phyloP scores from a whole-genome alignment of 2,888 invertebrate genomes.

The Athrips mouffetella region DNA sequence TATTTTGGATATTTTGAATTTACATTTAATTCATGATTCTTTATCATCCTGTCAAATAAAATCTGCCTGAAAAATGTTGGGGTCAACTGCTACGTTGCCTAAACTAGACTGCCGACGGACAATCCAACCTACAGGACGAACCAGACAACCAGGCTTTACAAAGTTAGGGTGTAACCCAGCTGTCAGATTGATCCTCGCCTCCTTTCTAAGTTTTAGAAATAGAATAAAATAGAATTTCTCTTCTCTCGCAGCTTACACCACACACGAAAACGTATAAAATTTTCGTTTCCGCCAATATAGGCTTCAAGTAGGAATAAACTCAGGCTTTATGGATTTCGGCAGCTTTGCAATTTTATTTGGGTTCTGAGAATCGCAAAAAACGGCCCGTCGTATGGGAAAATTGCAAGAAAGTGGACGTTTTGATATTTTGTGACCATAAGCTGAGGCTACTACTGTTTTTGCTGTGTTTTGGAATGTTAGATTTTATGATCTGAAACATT shows the following conservation, averaged over 20 bases:
- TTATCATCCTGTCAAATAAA: too few relatives aligned
- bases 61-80: too few relatives aligned
- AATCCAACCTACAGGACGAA: too few relatives aligned
- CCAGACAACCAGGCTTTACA: too few relatives aligned
- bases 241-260: constrained; percentile 8
- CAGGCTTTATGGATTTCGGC: constrained; percentile 69
- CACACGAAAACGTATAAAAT: constrained; percentile 33
- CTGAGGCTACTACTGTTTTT: constrained; percentile 27
- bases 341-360: constrained; percentile 57
- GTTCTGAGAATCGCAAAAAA: constrained; percentile 49
- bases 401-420: not conserved
- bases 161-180: too few relatives aligned
- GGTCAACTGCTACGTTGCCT: too few relatives aligned
- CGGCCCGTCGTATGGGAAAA: constrained; percentile 23
- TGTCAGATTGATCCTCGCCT: too few relatives aligned
- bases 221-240: too few relatives aligned
- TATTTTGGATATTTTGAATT: too few relatives aligned
- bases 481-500: not conserved
- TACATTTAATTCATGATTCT: too few relatives aligned
- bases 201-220: too few relatives aligned
- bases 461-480: not conserved
- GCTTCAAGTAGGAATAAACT: constrained; percentile 45
- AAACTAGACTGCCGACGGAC: too few relatives aligned
- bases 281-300: constrained; percentile 58
- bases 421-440: not conserved